A percentile compares a stretch with the other conserved stretches of the same genome.
phyloP scores from a whole-genome alignment of 2,888 invertebrate genomes.

The Temnothorax rugatulus region DNA sequence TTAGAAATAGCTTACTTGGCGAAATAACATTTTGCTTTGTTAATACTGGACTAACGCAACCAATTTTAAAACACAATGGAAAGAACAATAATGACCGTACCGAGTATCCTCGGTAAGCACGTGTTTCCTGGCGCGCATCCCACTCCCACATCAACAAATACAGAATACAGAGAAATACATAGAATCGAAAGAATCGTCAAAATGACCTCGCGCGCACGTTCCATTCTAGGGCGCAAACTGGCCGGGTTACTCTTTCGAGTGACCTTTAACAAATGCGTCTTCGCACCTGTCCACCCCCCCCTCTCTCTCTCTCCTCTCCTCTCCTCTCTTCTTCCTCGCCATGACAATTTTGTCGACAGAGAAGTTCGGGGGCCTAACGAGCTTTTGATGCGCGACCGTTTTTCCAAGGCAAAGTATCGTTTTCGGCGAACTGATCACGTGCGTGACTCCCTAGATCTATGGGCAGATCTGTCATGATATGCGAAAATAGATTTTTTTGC shows the following conservation, averaged over 20 bases:
- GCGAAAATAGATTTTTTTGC: background rate
- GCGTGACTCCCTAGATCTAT: constrained; percentile 20
- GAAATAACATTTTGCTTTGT: background rate
- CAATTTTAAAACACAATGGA: background rate
- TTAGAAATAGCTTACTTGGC: background rate
- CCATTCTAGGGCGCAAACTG: constrained; percentile 77
- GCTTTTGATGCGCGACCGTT: constrained; percentile 43
- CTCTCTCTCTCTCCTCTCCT: too few relatives aligned
- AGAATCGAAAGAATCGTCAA: constrained; percentile 38
- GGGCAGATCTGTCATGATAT: background rate
- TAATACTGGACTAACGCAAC: background rate
- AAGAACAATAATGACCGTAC: background rate
- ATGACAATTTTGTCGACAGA: constrained; percentile 11
- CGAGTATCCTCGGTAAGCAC: background rate
- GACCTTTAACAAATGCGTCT: constrained; percentile 72
- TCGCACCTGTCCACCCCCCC: constrained; percentile 42
- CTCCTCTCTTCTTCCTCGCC: background rate
- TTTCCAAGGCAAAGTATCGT: constrained; percentile 2
- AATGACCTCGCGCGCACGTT: constrained; percentile 74
- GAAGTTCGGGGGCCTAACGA: constrained; percentile 30
- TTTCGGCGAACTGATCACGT: background rate
- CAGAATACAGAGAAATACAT: constrained; percentile 17
- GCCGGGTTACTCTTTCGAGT: constrained; percentile 63
- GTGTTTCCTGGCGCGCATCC: background rate
- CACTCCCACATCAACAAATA: background rate